phyloP scores from a whole-genome alignment of 2,888 invertebrate species.

The Lysandra bellargus region DNA sequence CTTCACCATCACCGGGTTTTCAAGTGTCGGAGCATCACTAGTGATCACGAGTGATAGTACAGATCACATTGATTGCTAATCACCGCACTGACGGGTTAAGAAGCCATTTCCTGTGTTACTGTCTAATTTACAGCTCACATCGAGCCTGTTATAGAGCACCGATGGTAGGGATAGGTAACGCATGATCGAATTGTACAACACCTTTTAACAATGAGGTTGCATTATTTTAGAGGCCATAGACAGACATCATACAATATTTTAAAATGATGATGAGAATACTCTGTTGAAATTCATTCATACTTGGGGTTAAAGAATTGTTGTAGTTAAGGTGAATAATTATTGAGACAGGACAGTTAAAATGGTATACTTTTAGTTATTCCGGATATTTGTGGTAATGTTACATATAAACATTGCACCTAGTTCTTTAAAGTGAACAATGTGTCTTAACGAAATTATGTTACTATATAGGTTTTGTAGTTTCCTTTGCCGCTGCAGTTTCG shows the following conservation, averaged over 20 bases:
- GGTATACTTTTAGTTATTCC: no score
- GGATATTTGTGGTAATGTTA: no score
- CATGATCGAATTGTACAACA: constrained; percentile 25
- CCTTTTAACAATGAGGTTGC: constrained; percentile 12
- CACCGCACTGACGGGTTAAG: constrained; percentile 72
- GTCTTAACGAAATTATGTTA: no score
- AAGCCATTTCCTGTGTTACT: constrained; percentile 76
- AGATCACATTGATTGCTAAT: constrained; percentile 73
- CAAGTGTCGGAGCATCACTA: constrained; percentile 33
- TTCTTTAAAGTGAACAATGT: no score
- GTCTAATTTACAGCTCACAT: constrained; percentile 77
- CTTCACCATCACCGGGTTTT: constrained; percentile 58
- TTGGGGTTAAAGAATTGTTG: not conserved
- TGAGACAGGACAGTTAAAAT: no score
- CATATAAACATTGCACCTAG: no score
- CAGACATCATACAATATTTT: not conserved
- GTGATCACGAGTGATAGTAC: constrained; percentile 66
- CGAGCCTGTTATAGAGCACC: constrained; percentile 42
- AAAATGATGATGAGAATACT: no score
- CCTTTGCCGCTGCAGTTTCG: no score
- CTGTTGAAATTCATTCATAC: not conserved
- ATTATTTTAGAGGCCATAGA: not conserved
- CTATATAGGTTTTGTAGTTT: no score
- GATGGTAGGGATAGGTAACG: constrained; percentile 21
- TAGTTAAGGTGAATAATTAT: no score